Evolutionary conservation across 2,797 vertebrate genomes (phyloP).

Genomic region (Etheostoma nigrum): DNA sequence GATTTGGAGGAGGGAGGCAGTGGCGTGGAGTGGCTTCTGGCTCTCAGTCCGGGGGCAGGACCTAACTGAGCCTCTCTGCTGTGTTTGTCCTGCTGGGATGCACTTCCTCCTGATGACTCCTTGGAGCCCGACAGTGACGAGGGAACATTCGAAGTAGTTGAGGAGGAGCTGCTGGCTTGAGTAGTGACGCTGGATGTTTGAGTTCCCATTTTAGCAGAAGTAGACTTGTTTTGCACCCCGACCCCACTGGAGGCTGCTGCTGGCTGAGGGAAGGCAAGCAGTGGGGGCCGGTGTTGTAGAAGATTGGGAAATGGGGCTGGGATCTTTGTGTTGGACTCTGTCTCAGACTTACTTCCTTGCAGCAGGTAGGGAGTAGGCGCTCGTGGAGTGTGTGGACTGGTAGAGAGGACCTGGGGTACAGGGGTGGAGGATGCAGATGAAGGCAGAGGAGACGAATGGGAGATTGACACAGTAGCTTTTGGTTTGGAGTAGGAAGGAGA

Average conservation of each 20-base stretch:
- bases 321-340: conserved; percentile 88
- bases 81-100: conserved; percentile 82
- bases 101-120: conserved; percentile 76
- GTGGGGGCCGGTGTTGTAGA: conserved; percentile 91
- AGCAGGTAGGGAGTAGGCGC: conserved; percentile 87
- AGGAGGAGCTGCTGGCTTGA: conserved; percentile 74
- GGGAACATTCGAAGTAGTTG: conserved; percentile 81
- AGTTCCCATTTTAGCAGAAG: conserved; percentile 75
- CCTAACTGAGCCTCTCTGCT: conserved; percentile 83
- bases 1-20: conserved; percentile 91
- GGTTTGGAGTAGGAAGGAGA: conserved; percentile 86
- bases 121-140: conserved; percentile 79
- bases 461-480: conserved; percentile 84
- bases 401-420: conserved; percentile 83
- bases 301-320: conserved; percentile 94
- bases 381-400: conserved; percentile 87
- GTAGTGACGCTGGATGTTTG: conserved; percentile 77
- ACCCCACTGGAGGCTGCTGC: conserved; percentile 87
- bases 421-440: conserved; percentile 85
- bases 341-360: conserved; percentile 82
- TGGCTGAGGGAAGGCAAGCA: conserved; percentile 92
- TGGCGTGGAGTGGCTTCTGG: conserved; percentile 94
- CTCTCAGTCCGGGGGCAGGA: conserved; percentile 86
- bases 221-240: conserved; percentile 84
- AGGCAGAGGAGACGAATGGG: conserved; percentile 85